These are phyloP conservation scores for Bombus confusus DNA, from an alignment of 1,140 invertebrate species.

Conservation along the genomic window DNA sequence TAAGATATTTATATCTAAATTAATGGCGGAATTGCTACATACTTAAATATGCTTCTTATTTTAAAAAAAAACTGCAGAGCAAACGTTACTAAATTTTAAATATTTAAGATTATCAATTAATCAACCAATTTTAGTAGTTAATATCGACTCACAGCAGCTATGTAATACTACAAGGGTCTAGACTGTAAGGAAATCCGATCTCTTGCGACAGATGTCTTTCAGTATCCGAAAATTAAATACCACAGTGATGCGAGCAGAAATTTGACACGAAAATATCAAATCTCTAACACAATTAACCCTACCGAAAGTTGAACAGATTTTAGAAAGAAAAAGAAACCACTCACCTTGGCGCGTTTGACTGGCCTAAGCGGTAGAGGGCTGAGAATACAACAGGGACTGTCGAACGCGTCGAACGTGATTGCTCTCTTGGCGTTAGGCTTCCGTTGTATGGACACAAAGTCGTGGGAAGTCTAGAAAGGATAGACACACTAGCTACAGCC, in stretches of 20 bases:
- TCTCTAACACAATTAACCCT: neutral
- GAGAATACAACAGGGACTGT: constrained; percentile 74
- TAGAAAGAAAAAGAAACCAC: constrained; percentile 36
- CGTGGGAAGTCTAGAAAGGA: constrained; percentile 83
- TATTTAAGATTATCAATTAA: neutral
- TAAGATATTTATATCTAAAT: neutral
- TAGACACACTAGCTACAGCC: constrained; percentile 84
- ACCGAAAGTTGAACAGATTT: neutral
- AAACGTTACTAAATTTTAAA: neutral
- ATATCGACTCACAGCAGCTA: neutral
- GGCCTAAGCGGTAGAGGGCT: constrained; percentile 76
- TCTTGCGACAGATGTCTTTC: constrained; percentile 12
- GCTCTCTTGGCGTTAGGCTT: constrained; percentile 81
- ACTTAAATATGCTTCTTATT: neutral
- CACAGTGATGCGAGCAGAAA: neutral
- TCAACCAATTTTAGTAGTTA: neutral
- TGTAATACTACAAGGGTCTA: neutral
- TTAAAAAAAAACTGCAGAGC: neutral
- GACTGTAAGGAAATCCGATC: neutral
- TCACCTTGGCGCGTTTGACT: constrained; percentile 79
- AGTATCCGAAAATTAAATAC: neutral
- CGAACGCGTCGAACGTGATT: constrained; percentile 80
- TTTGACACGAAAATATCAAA: constrained; percentile 22
- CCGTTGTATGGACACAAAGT: constrained; percentile 80
- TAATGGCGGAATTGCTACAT: neutral